Conservation (phyloP, 2,888 invertebrate species). For the Seladonia tumulorum region DNA sequence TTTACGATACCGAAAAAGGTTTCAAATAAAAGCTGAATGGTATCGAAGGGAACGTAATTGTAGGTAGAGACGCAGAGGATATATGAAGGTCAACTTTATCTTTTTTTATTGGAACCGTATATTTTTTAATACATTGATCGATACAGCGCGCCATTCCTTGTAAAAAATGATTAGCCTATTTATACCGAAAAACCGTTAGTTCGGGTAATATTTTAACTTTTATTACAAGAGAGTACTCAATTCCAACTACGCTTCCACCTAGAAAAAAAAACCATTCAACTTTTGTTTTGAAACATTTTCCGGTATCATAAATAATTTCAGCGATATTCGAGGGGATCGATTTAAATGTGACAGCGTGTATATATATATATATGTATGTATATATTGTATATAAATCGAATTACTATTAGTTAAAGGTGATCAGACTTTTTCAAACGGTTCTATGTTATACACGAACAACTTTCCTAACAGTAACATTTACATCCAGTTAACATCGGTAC, state of each 20-base stretch:
- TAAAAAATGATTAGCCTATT: no score
- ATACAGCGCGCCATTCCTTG: no score
- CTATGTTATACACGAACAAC: constrained; percentile 30
- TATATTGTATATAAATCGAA: constrained; percentile 8
- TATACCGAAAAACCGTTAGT: no score
- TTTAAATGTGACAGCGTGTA: background rate
- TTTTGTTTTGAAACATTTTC: background rate
- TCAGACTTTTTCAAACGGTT: constrained; percentile 19
- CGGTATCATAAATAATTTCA: background rate
- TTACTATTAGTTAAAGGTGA: constrained; percentile 7
- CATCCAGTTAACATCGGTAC: constrained; percentile 20
- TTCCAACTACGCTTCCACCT: no score
- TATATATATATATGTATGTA: background rate
- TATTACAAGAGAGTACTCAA: no score
- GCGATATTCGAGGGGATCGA: background rate
- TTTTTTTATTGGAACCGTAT: background rate
- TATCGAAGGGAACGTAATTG: no score
- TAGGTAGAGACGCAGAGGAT: no score
- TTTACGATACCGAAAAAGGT: background rate
- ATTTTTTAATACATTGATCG: no score
- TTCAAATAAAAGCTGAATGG: no score
- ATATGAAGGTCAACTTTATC: background rate
- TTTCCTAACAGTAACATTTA: constrained; percentile 26
- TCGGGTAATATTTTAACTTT: no score
- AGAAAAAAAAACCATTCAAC: background rate